Evolutionary conservation across 2,113 vertebrate species (phyloP).

Genomic region (Alexandromys fortis): DNA sequence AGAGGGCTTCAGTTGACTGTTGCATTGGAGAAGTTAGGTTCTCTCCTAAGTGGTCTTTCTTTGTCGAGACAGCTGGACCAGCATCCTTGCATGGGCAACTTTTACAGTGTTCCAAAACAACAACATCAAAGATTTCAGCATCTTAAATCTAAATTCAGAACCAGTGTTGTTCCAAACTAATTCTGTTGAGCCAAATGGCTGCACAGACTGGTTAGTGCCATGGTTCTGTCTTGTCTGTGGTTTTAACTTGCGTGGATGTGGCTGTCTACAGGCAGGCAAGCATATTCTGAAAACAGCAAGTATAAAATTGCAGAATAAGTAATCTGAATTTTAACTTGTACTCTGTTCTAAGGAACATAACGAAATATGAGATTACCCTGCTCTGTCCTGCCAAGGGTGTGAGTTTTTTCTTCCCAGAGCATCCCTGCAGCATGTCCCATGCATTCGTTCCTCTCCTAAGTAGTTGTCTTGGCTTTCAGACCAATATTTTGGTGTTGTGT

Average conservation of each 20-base stretch:
- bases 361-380: neutral
- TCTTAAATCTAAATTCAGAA: neutral
- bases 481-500: neutral
- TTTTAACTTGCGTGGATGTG: neutral
- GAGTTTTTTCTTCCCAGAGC: neutral
- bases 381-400: neutral
- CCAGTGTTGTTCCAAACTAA: neutral
- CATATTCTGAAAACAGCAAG: neutral
- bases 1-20: neutral
- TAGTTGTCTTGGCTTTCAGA: neutral
- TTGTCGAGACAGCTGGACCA: neutral
- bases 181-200: neutral
- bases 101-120: neutral
- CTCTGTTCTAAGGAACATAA: neutral
- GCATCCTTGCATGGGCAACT: neutral
- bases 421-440: neutral
- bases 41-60: neutral
- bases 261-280: neutral
- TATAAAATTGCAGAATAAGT: neutral
- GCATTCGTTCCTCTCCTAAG: neutral
- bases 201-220: neutral
- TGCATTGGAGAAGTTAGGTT: neutral
- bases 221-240: neutral
- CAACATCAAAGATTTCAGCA: neutral
- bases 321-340: neutral